These are phyloP conservation scores for Mixornis gularis DNA, from an alignment of 2,113 vertebrate species.

Conservation along the genomic window DNA sequence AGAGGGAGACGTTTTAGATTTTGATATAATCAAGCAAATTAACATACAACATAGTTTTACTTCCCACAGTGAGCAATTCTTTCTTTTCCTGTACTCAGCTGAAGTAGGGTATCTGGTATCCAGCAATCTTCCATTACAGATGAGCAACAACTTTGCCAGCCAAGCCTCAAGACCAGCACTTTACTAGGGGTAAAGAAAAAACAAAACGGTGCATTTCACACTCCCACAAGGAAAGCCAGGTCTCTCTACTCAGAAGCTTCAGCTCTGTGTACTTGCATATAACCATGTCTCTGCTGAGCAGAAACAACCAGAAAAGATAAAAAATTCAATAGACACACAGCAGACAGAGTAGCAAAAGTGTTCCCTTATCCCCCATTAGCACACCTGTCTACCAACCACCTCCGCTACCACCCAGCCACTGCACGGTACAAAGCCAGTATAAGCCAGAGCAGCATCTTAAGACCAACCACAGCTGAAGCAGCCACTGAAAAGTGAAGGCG, in stretches of 20 bases:
- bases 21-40: background rate
- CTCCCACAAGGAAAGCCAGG: background rate
- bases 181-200: background rate
- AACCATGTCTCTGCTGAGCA: rapidly evolving
- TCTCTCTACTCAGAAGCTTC: background rate
- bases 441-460: background rate
- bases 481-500: background rate
- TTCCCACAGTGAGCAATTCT: background rate
- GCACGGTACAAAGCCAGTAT: rapidly evolving
- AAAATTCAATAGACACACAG: background rate
- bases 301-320: background rate
- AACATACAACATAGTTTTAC: background rate
- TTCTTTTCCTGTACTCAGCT: background rate
- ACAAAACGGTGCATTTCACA: background rate
- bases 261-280: background rate
- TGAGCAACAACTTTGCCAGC: rapidly evolving
- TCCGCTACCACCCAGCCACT: background rate
- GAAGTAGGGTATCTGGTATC: background rate
- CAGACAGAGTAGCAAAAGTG: background rate
- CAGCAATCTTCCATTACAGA: background rate
- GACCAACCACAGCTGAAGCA: background rate
- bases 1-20: background rate
- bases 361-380: rapidly evolving
- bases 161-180: background rate
- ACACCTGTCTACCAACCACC: rapidly evolving